A percentile compares a stretch with the other conserved stretches of the same genome.
Conservation (phyloP, 2,888 invertebrate genomes). For the Ellobium chinense region DNA sequence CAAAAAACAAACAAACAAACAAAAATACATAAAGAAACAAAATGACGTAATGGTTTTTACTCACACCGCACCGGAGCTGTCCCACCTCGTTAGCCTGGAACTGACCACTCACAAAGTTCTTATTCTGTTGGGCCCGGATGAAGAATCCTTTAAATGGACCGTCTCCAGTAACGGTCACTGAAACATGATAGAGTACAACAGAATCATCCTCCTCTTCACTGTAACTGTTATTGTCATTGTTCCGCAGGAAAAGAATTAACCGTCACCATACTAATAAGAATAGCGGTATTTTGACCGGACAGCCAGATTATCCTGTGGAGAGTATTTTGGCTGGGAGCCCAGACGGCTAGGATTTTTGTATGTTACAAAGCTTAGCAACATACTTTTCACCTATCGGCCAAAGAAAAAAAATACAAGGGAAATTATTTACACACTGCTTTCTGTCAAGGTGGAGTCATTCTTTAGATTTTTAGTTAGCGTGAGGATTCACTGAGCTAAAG, state of each 20-base stretch:
- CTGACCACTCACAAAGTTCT: not conserved
- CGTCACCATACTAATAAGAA: no score
- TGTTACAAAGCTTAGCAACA: no score
- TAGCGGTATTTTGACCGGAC: no score
- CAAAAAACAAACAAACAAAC: no score
- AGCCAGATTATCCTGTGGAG: not conserved
- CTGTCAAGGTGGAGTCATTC: no score
- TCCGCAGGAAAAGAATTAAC: not conserved
- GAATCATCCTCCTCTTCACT: not conserved
- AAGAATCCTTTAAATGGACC: constrained; percentile 35
- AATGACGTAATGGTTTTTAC: not conserved
- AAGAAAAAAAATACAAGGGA: no score
- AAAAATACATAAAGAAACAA: no score
- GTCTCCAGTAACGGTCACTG: constrained; percentile 4
- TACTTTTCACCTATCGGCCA: no score
- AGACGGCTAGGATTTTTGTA: not conserved
- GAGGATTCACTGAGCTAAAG: no score
- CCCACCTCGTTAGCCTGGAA: constrained; percentile 8
- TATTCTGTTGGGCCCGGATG: constrained; percentile 12
- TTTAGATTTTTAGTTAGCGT: no score
- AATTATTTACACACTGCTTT: no score
- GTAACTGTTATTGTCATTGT: constrained; percentile 4
- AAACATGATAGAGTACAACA: not conserved
- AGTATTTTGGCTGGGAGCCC: not conserved
- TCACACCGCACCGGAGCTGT: constrained; percentile 12